Conservation (phyloP, 2,888 invertebrate species). For the Xanthorhoe spadicearia region DNA sequence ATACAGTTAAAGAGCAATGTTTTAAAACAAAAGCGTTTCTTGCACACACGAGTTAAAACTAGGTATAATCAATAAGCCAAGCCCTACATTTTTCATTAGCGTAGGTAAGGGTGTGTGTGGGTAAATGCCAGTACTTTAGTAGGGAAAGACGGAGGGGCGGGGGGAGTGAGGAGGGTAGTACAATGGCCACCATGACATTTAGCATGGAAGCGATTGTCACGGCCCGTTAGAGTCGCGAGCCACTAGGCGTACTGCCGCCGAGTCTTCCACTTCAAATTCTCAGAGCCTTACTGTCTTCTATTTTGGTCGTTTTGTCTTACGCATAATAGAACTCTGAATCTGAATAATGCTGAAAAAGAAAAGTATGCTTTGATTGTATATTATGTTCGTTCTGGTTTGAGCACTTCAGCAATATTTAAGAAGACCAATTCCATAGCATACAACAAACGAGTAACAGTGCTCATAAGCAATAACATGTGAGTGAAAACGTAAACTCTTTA, state of each 20-base stretch:
- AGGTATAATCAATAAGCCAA: constrained; percentile 65
- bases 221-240: constrained; percentile 76
- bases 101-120: constrained; percentile 67
- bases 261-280: constrained; percentile 67
- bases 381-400: constrained; percentile 17
- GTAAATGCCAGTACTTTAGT: constrained; percentile 76
- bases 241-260: constrained; percentile 73
- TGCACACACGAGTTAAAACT: constrained; percentile 40
- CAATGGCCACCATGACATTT: constrained; percentile 84
- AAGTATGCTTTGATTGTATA: constrained; percentile 3
- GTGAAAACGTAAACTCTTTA: constrained; percentile 72
- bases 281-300: constrained; percentile 52
- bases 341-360: constrained; percentile 32
- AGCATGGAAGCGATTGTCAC: constrained; percentile 83
- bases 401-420: constrained; percentile 40
- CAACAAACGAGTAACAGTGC: constrained; percentile 43
- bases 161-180: constrained; percentile 62
- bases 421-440: constrained; percentile 42
- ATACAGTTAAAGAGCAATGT: constrained; percentile 32
- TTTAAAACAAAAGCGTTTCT: constrained; percentile 27
- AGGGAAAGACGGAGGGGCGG: constrained; percentile 63
- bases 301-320: constrained; percentile 32
- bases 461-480: constrained; percentile 65
- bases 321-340: constrained; percentile 27
- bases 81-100: constrained; percentile 71